Conservation (phyloP, 2,888 invertebrate species). For the Drosophila mercatorum region DNA sequence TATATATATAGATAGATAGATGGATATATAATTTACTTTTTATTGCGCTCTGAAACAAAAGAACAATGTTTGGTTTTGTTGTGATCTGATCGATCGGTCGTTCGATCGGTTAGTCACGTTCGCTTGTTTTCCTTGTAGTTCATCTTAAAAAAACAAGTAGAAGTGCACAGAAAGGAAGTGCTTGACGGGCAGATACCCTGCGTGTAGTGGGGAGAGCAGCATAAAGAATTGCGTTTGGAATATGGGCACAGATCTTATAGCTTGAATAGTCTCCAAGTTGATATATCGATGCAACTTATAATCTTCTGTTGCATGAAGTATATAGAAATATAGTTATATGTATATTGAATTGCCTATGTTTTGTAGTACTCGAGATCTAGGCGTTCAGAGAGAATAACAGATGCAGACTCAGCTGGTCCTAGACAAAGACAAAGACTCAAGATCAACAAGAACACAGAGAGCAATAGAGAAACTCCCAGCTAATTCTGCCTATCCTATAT, state of each 20-base stretch:
- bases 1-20: not conserved
- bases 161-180: not conserved
- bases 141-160: constrained; percentile 40
- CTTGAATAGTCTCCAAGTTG: too few relatives aligned
- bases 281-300: too few relatives aligned
- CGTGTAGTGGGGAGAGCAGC: not conserved
- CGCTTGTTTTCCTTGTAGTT: constrained; percentile 72
- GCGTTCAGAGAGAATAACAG: not conserved
- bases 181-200: not conserved
- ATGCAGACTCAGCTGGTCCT: not conserved
- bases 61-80: constrained; percentile 63
- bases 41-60: constrained; percentile 69
- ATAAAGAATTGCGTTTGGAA: too few relatives aligned
- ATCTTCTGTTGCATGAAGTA: too few relatives aligned
- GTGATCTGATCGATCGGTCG: constrained; percentile 51
- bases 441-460: too few relatives aligned
- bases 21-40: constrained; percentile 32
- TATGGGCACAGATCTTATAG: too few relatives aligned
- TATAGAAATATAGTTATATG: too few relatives aligned
- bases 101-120: constrained; percentile 36
- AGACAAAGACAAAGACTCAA: too few relatives aligned
- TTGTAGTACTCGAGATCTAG: not conserved
- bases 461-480: too few relatives aligned
- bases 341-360: too few relatives aligned
- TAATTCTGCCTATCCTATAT: too few relatives aligned